A percentile compares a stretch with the other conserved stretches of the same genome.
These are phyloP conservation scores for Phania funesta DNA, from an alignment of 2,888 invertebrate genomes.

Conservation along the genomic window DNA sequence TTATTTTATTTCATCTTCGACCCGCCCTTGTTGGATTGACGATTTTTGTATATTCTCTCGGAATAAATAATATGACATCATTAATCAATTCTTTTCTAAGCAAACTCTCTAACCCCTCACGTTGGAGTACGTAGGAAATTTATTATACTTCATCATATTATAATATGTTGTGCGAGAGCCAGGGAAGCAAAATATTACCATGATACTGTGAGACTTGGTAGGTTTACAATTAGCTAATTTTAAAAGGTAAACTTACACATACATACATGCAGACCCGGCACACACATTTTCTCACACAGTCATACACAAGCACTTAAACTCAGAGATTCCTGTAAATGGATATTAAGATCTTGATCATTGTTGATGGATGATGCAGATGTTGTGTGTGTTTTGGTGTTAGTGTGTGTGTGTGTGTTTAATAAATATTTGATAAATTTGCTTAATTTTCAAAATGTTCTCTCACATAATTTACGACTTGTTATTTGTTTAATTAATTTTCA, in stretches of 20 bases:
- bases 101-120: too few relatives aligned
- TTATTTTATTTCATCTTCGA: too few relatives aligned
- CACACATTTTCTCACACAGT: background rate
- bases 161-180: too few relatives aligned
- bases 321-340: background rate
- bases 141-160: too few relatives aligned
- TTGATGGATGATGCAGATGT: slow-evolving; percentile 12
- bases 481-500: background rate
- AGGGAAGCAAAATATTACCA: too few relatives aligned
- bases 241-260: background rate
- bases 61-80: too few relatives aligned
- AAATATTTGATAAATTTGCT: slow-evolving; percentile 19
- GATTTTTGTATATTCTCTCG: too few relatives aligned
- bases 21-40: too few relatives aligned
- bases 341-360: slow-evolving; percentile 15
- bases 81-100: too few relatives aligned
- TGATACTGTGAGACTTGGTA: too few relatives aligned
- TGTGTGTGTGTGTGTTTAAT: background rate
- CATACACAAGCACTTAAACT: background rate
- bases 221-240: too few relatives aligned
- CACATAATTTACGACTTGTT: slow-evolving; percentile 41
- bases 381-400: background rate
- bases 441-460: slow-evolving; percentile 24
- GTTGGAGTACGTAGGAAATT: too few relatives aligned
- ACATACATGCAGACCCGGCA: background rate